A percentile compares a stretch with the other conserved stretches of the same genome.
Evolutionary conservation across 2,113 vertebrate species (phyloP).

Genomic region (Galbula dea): DNA sequence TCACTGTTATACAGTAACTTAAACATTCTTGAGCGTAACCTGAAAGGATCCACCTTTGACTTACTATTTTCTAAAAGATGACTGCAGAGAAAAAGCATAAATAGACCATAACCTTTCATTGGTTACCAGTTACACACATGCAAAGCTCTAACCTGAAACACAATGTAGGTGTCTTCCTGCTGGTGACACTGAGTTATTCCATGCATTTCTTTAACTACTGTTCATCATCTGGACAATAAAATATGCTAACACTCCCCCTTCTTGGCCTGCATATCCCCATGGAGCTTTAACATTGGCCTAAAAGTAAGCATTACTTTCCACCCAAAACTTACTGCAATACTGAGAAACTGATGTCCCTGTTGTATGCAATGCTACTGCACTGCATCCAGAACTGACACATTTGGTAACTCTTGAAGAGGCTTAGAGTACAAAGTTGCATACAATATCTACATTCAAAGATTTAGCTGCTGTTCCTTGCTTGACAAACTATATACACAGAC

Average conservation of each 20-base stretch:
- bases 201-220: not conserved
- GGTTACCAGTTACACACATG: not conserved
- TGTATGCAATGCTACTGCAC: not conserved
- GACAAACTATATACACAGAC: not conserved
- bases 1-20: not conserved
- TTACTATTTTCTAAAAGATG: not conserved
- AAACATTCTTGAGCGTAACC: not conserved
- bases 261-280: not conserved
- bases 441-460: not conserved
- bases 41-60: not conserved
- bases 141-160: not conserved
- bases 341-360: not conserved
- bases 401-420: not conserved
- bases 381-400: not conserved
- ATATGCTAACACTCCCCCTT: not conserved
- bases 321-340: not conserved
- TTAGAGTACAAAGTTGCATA: not conserved
- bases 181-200: not conserved
- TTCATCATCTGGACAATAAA: not conserved
- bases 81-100: not conserved
- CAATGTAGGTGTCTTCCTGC: not conserved
- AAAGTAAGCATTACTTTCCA: not conserved
- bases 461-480: not conserved
- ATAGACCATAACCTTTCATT: not conserved
- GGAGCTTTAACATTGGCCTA: not conserved